Conservation (phyloP, 2,888 invertebrate species). For the Euzetes globulus region DNA sequence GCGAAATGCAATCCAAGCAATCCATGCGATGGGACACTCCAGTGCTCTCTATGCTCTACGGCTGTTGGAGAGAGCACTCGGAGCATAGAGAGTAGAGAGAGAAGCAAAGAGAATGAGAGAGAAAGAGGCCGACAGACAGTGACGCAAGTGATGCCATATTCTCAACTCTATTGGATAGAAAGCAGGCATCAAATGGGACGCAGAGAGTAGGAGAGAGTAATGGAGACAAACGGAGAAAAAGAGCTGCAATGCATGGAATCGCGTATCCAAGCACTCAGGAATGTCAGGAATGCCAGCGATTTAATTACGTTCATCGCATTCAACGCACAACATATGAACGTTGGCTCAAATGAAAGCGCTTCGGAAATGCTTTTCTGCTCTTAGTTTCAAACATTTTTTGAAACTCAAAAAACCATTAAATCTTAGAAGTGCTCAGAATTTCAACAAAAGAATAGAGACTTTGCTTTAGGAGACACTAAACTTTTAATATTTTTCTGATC, state of each 20-base stretch:
- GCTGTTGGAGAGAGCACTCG: neutral
- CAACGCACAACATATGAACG: slow-evolving; percentile 10
- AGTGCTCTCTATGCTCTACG: neutral
- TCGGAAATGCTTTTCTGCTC: neutral
- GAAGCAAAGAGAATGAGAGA: neutral
- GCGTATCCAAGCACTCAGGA: slow-evolving; percentile 30
- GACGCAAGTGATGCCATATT: slow-evolving; percentile 26
- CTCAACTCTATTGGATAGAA: slow-evolving; percentile 1
- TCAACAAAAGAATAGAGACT: neutral
- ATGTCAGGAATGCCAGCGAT: slow-evolving; percentile 34
- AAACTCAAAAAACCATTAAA: slow-evolving; percentile 3
- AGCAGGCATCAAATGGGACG: neutral
- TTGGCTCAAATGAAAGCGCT: neutral
- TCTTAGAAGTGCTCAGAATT: neutral
- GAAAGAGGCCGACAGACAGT: slow-evolving; percentile 5
- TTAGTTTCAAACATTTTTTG: neutral
- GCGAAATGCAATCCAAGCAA: slow-evolving; percentile 27
- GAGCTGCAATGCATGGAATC: neutral
- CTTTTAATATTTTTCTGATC: no score
- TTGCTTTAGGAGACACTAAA: no score
- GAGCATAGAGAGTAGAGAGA: neutral
- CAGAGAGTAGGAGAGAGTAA: slow-evolving; percentile 15
- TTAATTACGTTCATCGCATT: slow-evolving; percentile 27
- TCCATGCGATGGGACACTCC: slow-evolving; percentile 26
- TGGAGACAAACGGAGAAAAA: neutral